Percentiles rank a stretch among this genome's conserved stretches.
Conservation (phyloP, 2,888 invertebrate genomes). For the Achlya flavicornis region DNA sequence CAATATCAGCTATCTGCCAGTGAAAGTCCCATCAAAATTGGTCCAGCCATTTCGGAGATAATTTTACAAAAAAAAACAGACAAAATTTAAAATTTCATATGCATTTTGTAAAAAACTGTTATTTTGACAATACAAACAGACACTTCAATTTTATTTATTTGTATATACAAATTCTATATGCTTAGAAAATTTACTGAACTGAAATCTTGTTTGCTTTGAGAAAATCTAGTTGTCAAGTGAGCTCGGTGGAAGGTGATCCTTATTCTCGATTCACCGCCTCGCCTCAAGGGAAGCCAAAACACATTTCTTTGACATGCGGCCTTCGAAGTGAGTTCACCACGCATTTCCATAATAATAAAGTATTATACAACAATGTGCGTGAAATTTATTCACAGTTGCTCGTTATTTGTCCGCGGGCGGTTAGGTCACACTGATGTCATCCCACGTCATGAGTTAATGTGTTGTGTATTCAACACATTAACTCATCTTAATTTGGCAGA, state of each 20-base stretch:
- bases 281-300: constrained; percentile 45
- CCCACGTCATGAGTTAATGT: constrained; percentile 16
- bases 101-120: no score
- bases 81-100: no score
- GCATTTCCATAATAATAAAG: constrained; percentile 51
- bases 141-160: no score
- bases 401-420: constrained; percentile 40
- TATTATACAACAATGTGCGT: constrained; percentile 43
- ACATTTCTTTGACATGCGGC: constrained; percentile 38
- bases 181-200: no score
- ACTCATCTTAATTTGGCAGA: constrained; percentile 8
- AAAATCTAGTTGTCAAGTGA: background rate
- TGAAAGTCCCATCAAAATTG: no score
- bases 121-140: no score
- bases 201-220: background rate
- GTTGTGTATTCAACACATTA: background rate
- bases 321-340: constrained; percentile 37
- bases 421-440: constrained; percentile 36
- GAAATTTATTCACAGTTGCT: constrained; percentile 54
- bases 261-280: constrained; percentile 36
- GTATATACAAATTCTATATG: no score
- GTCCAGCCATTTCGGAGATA: no score
- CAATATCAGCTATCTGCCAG: no score
- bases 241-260: constrained; percentile 11
- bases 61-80: no score